These are phyloP conservation scores for Alfaro cultratus DNA, from an alignment of 2,797 vertebrate genomes.

Conservation along the genomic window DNA sequence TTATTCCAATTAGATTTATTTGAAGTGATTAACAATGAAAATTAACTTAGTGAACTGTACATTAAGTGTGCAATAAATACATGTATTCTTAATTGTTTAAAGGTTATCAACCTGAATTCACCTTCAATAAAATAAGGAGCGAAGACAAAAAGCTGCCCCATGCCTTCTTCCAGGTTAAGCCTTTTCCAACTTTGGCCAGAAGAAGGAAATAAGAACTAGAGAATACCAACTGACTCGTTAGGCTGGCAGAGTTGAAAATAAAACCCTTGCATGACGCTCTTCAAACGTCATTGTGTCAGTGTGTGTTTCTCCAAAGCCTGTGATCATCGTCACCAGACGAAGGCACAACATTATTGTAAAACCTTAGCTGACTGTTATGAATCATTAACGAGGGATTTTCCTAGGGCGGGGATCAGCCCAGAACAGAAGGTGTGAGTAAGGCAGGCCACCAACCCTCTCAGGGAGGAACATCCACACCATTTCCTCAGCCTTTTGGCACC, in stretches of 20 bases:
- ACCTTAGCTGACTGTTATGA: conserved; percentile 37
- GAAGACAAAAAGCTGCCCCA: too few species aligned
- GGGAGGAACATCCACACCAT: conserved; percentile 41
- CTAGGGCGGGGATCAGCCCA: conserved; percentile 29
- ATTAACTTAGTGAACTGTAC: too few species aligned
- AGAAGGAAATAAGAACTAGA: too few species aligned
- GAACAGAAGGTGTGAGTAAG: conserved; percentile 36
- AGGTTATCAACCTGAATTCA: too few species aligned
- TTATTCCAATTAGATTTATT: too few species aligned
- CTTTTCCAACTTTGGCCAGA: too few species aligned
- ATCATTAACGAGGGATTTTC: conserved; percentile 26
- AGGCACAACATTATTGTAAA: conserved; percentile 26
- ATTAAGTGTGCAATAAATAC: too few species aligned
- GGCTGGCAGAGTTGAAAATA: not conserved
- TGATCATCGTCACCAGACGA: conserved; percentile 6
- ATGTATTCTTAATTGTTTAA: too few species aligned
- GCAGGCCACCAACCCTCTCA: conserved; percentile 35
- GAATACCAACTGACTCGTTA: not conserved
- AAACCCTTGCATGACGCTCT: not conserved
- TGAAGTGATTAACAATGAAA: too few species aligned
- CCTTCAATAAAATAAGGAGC: too few species aligned
- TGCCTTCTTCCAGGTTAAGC: too few species aligned
- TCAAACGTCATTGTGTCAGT: not conserved
- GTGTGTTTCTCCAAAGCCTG: conserved; percentile 6
- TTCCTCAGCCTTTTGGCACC: conserved; percentile 46